Base-by-base conservation (phyloP, 2,888 invertebrate genomes). In the Tryphoninae sp. region DNA sequence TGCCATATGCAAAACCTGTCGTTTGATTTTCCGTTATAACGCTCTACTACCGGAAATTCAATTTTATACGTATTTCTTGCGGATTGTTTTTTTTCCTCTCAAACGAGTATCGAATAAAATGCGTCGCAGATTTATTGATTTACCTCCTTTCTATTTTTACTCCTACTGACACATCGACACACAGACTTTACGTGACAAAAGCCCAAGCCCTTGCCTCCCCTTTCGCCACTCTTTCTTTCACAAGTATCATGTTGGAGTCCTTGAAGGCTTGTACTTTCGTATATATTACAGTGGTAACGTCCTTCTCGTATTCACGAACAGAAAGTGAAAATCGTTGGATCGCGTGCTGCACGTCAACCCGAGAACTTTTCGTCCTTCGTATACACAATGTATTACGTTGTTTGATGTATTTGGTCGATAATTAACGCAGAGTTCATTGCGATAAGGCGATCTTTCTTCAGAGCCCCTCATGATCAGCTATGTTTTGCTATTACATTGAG, bases 301-400 rank as follows among this genome's bases (percentile, higher is more conserved):
- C 67, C 68, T 80, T 62, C 58, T 77, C 58, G 73, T 59, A 71
- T 67, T 53, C 53, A 45, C 42, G 16, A 59, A 59, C 51, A 71
- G 65, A 81, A 71, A 74, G 78, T 69, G 74, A 78, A 78, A 81
- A 81, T 81, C 58, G 51, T 65, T 42, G 65, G 59, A 81, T 81
- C 74, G 81, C 81, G 78, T 81, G 81, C 55, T 40, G 69, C 81
- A 71, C 74, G 81, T 59, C 45, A 62, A 64, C 69, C 45, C 68
- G 40, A 51, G 45, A 23, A 69, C 55, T 55, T 64, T 64, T 22
- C 11, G 26, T 26, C 64, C n/a, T 58, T n/a, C 16, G 16, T 33
- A 23, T 77, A 40, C 49, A 33, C 45, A 33, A 23, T 53, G 23
- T 71, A 40, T 26, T 69, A 59, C 16, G 9, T 59, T 42, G 45